These are phyloP conservation scores for Ectobius pallidus DNA, from an alignment of 2,888 invertebrate species.

Conservation along the genomic window DNA sequence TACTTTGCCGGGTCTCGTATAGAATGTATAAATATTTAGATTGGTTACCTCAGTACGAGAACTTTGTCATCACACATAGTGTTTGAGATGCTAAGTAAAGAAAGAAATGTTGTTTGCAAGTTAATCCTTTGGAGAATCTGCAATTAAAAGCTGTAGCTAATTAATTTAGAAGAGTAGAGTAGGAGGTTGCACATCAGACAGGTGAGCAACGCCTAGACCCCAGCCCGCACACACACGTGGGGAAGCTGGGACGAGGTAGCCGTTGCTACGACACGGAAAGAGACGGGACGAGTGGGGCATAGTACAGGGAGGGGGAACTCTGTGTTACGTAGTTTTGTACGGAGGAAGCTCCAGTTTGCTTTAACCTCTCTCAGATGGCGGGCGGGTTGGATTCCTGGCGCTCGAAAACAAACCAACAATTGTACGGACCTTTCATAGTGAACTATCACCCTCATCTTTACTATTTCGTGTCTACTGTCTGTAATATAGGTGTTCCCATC, in stretches of 20 bases:
- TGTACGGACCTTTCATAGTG: background rate
- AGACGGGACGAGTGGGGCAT: background rate
- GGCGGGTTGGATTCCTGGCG: background rate
- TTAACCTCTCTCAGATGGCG: conserved; percentile 20
- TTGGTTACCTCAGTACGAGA: no score
- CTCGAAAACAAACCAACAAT: background rate
- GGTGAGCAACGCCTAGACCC: background rate
- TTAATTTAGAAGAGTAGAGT: no score
- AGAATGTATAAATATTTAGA: no score
- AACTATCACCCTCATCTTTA: background rate
- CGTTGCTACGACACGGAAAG: background rate
- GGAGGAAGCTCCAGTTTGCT: conserved; percentile 19
- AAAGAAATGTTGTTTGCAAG: no score
- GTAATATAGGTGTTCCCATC: background rate
- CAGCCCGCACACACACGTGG: background rate
- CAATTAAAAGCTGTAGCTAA: no score
- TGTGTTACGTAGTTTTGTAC: conserved; percentile 9
- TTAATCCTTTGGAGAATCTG: no score
- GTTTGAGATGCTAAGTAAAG: no score
- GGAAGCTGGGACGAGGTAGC: background rate
- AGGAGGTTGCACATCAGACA: no score
- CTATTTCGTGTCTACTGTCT: background rate
- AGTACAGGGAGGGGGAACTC: no score
- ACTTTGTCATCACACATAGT: no score
- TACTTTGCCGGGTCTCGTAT: no score